phyloP scores from a whole-genome alignment of 2,113 vertebrate genomes.

The Ictidomys tridecemlineatus region DNA sequence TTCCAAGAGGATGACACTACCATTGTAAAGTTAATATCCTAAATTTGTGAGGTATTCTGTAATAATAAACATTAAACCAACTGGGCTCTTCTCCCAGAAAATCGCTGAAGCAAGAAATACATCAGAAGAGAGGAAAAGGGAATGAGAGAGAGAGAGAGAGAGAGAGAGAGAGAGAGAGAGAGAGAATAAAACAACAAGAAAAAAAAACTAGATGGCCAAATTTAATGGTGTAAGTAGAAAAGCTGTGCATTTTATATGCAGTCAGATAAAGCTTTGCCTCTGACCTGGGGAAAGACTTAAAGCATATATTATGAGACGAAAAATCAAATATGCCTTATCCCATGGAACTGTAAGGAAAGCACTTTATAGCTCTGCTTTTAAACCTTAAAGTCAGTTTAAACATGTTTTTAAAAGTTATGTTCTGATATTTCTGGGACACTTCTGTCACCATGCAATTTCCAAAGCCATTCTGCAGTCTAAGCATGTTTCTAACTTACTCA shows the following conservation, averaged over 20 bases:
- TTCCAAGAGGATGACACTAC: no score
- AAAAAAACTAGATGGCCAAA: not conserved
- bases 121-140: not conserved
- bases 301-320: constrained; percentile 3
- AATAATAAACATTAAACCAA: constrained; percentile 56
- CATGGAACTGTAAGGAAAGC: not conserved
- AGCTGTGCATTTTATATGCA: constrained; percentile 21
- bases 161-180: not conserved
- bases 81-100: constrained; percentile 72
- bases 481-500: not conserved
- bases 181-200: not conserved
- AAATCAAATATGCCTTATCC: constrained; percentile 39
- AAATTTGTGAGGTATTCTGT: constrained; percentile 1
- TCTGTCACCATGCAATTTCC: not conserved
- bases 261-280: not conserved
- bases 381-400: constrained; percentile 19
- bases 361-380: constrained; percentile 54
- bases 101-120: constrained; percentile 58
- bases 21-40: not conserved
- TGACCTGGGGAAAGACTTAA: not conserved
- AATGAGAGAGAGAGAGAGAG: not conserved
- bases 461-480: constrained; percentile 2
- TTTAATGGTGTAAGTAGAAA: constrained; percentile 28
- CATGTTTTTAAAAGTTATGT: constrained; percentile 31
- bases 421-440: not conserved